phyloP scores from a whole-genome alignment of 2,888 invertebrate species.

The Leptinotarsa tumamoca region DNA sequence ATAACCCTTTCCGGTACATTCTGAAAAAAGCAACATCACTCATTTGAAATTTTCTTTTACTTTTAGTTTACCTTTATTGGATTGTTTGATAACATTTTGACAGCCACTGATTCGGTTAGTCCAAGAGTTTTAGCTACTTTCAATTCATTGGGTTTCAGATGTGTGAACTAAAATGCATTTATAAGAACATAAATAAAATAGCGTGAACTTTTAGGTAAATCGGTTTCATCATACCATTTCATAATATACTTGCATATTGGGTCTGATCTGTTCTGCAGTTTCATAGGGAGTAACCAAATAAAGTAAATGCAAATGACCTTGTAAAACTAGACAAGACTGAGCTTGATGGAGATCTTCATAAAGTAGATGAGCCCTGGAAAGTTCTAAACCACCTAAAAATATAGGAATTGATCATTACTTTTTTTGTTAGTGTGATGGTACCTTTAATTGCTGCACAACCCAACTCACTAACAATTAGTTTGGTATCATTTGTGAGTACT shows the following conservation, averaged over 20 bases:
- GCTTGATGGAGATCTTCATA: conserved; percentile 81
- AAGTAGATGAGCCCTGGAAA: conserved; percentile 77
- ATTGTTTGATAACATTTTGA: conserved; percentile 77
- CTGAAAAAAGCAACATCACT: conserved; percentile 63
- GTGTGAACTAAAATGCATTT: conserved; percentile 70
- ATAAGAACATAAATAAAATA: not conserved
- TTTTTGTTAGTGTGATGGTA: conserved; percentile 23
- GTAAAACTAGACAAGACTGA: conserved; percentile 80
- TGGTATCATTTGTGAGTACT: conserved; percentile 55
- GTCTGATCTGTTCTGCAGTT: conserved; percentile 70
- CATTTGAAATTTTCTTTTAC: not conserved
- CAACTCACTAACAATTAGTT: conserved; percentile 71
- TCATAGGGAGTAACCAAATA: conserved; percentile 89
- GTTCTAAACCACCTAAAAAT: conserved; percentile 81
- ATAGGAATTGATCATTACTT: not conserved
- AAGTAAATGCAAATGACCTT: conserved; percentile 86
- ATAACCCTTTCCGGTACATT: conserved; percentile 73
- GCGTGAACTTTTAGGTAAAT: not conserved
- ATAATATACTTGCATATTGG: conserved; percentile 71
- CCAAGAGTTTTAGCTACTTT: conserved; percentile 81
- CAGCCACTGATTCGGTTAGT: conserved; percentile 79
- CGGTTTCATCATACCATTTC: conserved; percentile 68
- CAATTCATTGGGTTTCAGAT: conserved; percentile 74
- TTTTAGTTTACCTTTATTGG: conserved; percentile 69
- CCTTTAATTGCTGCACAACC: conserved; percentile 89